A percentile compares a stretch with the other conserved stretches of the same genome.
Evolutionary conservation across 2,797 vertebrate species (phyloP).

Genomic region (Phoxinus dragarum): DNA sequence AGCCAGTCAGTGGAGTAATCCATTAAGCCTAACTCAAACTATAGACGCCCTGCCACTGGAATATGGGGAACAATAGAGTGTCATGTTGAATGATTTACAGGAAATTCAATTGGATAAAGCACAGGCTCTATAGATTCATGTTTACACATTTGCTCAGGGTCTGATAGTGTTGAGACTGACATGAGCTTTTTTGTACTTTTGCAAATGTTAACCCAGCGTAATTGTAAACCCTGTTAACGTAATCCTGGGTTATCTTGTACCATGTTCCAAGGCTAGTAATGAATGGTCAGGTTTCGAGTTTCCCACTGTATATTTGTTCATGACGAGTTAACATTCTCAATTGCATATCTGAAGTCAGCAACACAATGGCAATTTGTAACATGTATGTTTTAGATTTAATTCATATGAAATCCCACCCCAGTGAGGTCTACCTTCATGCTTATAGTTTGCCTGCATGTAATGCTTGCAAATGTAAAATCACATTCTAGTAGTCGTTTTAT

Average conservation of each 20-base stretch:
- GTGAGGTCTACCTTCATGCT: neutral
- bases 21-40: slow-evolving; percentile 68
- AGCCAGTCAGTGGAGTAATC: slow-evolving; percentile 71
- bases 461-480: neutral
- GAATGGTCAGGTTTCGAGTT: neutral
- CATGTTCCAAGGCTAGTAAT: neutral
- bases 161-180: slow-evolving; percentile 31
- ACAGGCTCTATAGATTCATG: slow-evolving; percentile 57
- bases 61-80: slow-evolving; percentile 56
- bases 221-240: neutral
- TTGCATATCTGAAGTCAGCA: neutral
- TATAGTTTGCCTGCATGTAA: neutral
- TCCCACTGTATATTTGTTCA: neutral
- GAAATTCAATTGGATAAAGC: slow-evolving; percentile 50
- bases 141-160: slow-evolving; percentile 42
- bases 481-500: neutral
- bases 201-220: neutral
- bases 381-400: neutral
- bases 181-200: neutral
- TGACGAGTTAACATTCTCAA: neutral
- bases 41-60: slow-evolving; percentile 62
- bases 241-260: neutral
- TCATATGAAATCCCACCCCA: neutral
- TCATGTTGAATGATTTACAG: slow-evolving; percentile 21
- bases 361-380: neutral